Conservation (phyloP, 2,113 vertebrate genomes). For the Neolamprologus devosi region DNA sequence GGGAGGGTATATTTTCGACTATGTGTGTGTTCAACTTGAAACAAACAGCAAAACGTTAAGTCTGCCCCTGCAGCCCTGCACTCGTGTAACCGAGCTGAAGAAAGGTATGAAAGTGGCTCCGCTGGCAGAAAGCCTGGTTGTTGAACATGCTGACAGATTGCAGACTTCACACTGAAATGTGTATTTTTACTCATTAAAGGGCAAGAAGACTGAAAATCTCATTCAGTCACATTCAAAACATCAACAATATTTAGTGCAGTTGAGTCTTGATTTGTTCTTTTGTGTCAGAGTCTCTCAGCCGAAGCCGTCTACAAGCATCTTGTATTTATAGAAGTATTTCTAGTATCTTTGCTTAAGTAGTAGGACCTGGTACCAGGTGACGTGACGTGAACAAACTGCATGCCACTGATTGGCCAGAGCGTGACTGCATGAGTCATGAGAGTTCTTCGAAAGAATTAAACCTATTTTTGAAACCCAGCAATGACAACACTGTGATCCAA, state of each 20-base stretch:
- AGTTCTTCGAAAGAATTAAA: background rate
- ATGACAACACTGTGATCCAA: background rate
- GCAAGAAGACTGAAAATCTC: background rate
- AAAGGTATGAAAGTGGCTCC: background rate
- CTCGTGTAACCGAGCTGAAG: background rate
- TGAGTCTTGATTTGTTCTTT: background rate
- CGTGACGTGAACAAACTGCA: background rate
- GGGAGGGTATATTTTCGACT: constrained; percentile 3
- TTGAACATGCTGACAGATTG: background rate
- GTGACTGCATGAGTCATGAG: background rate
- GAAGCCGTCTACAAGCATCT: background rate
- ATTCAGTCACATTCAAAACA: background rate
- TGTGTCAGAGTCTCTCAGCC: background rate
- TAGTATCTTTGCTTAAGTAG: accelerated
- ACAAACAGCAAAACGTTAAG: background rate
- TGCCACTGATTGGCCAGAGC: background rate
- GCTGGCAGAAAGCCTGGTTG: background rate
- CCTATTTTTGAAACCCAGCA: background rate
- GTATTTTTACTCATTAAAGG: background rate
- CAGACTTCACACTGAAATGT: background rate
- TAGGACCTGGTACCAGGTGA: background rate
- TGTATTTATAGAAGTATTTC: background rate
- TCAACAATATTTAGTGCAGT: background rate
- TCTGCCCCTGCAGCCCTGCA: background rate
- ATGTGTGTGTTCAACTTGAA: constrained; percentile 23